phyloP scores from a whole-genome alignment of 2,888 invertebrate species.

The Conus canariensis region DNA sequence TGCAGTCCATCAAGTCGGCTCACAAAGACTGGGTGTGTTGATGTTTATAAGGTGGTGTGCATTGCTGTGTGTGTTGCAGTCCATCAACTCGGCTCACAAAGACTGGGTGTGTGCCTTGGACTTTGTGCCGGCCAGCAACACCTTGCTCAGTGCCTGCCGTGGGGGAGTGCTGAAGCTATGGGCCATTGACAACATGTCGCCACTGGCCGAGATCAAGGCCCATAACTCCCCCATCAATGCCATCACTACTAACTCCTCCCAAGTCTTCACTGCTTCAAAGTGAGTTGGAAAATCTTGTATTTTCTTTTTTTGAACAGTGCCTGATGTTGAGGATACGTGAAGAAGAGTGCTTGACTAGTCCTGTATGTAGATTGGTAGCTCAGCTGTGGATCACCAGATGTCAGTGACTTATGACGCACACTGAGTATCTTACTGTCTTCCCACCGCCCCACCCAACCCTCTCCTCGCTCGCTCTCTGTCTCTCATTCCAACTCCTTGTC shows the following conservation, averaged over 20 bases:
- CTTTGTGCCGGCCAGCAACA: conserved; percentile 81
- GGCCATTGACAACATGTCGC: conserved; percentile 85
- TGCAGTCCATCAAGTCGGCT: conserved; percentile 69
- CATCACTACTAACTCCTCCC: conserved; percentile 83
- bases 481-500: no score
- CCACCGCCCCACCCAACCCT: no score
- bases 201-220: conserved; percentile 85
- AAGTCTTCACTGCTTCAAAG: conserved; percentile 91
- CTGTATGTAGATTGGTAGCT: no score
- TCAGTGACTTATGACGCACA: no score
- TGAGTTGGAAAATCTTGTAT: conserved; percentile 80
- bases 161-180: conserved; percentile 88
- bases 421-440: no score
- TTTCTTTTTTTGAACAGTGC: neutral
- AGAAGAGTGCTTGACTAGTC: no score
- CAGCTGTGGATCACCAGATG: no score
- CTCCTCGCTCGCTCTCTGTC: no score
- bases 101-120: conserved; percentile 91
- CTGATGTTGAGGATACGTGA: no score
- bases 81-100: conserved; percentile 83
- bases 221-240: conserved; percentile 86
- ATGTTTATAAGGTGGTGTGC: no score
- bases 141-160: conserved; percentile 87
- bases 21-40: conserved; percentile 85
- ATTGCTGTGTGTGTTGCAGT: neutral